These are phyloP conservation scores for Pharmacophagus antenor DNA, from an alignment of 2,888 invertebrate genomes.

Conservation along the genomic window DNA sequence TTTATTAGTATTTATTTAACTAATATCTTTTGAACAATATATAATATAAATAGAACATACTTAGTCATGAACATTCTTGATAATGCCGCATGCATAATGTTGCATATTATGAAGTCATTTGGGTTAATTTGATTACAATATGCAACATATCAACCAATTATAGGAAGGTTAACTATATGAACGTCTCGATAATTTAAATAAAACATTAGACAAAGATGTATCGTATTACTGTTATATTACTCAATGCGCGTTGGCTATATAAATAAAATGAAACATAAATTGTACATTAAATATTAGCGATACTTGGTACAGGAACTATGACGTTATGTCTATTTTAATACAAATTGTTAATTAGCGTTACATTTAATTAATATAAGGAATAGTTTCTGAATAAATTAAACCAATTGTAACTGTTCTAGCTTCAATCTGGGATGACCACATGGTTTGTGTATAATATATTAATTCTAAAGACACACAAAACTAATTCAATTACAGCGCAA, in stretches of 20 bases:
- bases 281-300: conserved; percentile 7
- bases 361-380: too few species aligned
- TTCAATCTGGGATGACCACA: too few species aligned
- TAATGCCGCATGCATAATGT: neutral
- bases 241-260: neutral
- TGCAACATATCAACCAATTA: too few species aligned
- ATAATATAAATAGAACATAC: neutral
- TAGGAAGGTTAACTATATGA: conserved; percentile 4
- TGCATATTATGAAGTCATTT: neutral
- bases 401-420: too few species aligned
- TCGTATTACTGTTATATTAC: conserved; percentile 13
- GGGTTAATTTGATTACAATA: conserved; percentile 7
- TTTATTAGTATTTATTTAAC: too few species aligned
- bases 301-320: neutral
- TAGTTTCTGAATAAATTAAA: too few species aligned
- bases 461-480: too few species aligned
- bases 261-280: neutral
- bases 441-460: too few species aligned
- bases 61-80: neutral
- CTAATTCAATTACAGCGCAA: too few species aligned
- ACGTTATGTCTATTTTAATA: too few species aligned
- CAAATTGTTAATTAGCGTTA: too few species aligned
- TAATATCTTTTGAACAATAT: neutral
- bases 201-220: conserved; percentile 14
- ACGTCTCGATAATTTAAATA: conserved; percentile 12